These are phyloP conservation scores for Colius striatus DNA, from an alignment of 2,113 vertebrate species.

Conservation along the genomic window DNA sequence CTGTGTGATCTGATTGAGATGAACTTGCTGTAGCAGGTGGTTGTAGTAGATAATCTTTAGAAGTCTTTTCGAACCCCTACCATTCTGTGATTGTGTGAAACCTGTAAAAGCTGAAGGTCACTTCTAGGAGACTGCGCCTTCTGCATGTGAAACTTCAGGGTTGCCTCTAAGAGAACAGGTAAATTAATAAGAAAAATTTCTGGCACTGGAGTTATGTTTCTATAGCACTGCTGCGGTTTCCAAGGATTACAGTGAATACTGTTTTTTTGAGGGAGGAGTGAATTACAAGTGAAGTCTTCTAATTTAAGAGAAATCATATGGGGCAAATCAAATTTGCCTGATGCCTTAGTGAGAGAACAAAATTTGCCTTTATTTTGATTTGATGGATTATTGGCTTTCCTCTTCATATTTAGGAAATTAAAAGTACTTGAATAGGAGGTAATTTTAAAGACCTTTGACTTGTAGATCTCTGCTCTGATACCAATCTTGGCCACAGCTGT, in stretches of 20 bases:
- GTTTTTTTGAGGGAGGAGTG: neutral
- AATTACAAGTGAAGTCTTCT: neutral
- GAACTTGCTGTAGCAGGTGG: no score
- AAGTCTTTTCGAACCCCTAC: no score
- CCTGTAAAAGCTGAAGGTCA: neutral
- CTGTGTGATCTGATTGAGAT: no score
- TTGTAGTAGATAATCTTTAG: no score
- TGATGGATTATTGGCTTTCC: neutral
- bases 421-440: neutral
- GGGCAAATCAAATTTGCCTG: neutral
- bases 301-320: neutral
- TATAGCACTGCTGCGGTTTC: neutral
- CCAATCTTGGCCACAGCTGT: neutral
- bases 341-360: neutral
- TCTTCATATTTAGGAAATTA: neutral
- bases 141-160: neutral
- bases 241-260: neutral
- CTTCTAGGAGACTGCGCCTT: neutral
- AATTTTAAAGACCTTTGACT: neutral
- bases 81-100: neutral
- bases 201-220: neutral
- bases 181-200: neutral
- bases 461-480: neutral
- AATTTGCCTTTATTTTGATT: slow-evolving; percentile 3
- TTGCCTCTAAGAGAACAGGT: neutral